These are phyloP conservation scores for Acanthopleura granulata DNA, from an alignment of 2,888 invertebrate species.

Conservation along the genomic window DNA sequence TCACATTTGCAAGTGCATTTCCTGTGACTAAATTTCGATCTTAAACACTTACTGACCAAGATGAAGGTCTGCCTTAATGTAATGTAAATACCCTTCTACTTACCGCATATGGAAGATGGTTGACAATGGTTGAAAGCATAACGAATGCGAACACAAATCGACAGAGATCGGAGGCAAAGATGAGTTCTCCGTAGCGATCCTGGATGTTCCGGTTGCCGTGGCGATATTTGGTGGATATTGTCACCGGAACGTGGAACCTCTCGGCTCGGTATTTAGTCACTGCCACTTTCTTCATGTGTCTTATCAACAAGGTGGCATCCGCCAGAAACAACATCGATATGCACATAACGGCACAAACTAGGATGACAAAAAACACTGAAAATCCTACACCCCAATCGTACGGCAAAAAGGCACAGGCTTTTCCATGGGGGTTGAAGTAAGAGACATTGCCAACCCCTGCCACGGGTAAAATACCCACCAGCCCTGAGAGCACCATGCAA, in stretches of 20 bases:
- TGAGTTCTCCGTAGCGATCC: constrained; percentile 47
- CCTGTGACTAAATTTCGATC: too few relatives aligned
- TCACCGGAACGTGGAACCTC: constrained; percentile 41
- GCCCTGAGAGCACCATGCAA: constrained; percentile 38
- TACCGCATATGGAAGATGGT: constrained; percentile 51
- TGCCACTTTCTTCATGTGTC: constrained; percentile 45
- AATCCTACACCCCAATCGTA: constrained; percentile 45
- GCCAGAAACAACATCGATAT: constrained; percentile 36
- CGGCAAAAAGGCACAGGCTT: constrained; percentile 43
- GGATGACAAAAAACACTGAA: constrained; percentile 41
- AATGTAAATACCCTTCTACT: constrained; percentile 29
- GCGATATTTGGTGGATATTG: constrained; percentile 21
- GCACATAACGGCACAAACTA: constrained; percentile 38
- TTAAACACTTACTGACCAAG: too few relatives aligned
- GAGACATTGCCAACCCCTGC: constrained; percentile 32
- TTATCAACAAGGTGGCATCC: constrained; percentile 45
- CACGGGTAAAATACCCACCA: constrained; percentile 42
- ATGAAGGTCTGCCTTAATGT: too few relatives aligned
- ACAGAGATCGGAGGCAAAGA: constrained; percentile 53
- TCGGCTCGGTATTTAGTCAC: constrained; percentile 50
- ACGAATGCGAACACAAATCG: constrained; percentile 43
- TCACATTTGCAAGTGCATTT: too few relatives aligned
- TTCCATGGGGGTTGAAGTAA: background rate
- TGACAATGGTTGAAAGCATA: constrained; percentile 35
- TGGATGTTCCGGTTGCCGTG: constrained; percentile 36